Base-by-base conservation (phyloP, 2,113 vertebrate genomes). In the Otus sunia region DNA sequence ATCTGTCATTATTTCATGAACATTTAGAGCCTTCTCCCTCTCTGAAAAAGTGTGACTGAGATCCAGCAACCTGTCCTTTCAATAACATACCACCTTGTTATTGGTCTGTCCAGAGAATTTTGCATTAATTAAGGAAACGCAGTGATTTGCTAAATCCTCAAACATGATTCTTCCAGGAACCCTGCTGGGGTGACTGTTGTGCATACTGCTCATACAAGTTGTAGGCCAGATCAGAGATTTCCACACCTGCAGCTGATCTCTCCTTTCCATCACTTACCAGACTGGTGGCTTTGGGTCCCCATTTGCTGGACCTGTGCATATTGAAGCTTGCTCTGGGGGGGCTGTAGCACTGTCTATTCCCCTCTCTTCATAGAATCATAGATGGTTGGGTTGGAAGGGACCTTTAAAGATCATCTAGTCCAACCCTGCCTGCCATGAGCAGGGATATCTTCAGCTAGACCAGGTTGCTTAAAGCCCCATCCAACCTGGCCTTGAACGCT, bases 401-500 rank as follows among this genome's bases (percentile, higher is more conserved):
- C 13, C 2, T 50, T 60, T 36, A 45, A 55, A 66, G 8, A 9
- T 50, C 73, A 56, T 26, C 6, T 50, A 52, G 15, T 45, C 10
- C 41, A 56, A 25, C 0, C 4, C 2, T 4, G 43, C 15, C 20
- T 59, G 50, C 50, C 12, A 2, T 47, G 5, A 21, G 9, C 18
- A 59, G 17, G 19, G 32, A 59, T 14, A 43, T 11, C 15, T 56
- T 56, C 14, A 59, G 7, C n/a, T 37, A 69, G 22, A 43, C 23
- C 5, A 52, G 7, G 17, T 36, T 36, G 12, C 36, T 34, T 64
- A 17, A 9, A 58, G 10, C 25, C 19, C 5, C 1, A 0, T 63
- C 29, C 39, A 72, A 2, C 41, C 20, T 56, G 29, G 9, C 18
- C 37, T 62, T 17, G 64, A 69, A 22, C 9, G 3, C 20, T 87